Evolutionary conservation across 2,797 vertebrate species (phyloP).

Genomic region (Cheracebus regulus): DNA sequence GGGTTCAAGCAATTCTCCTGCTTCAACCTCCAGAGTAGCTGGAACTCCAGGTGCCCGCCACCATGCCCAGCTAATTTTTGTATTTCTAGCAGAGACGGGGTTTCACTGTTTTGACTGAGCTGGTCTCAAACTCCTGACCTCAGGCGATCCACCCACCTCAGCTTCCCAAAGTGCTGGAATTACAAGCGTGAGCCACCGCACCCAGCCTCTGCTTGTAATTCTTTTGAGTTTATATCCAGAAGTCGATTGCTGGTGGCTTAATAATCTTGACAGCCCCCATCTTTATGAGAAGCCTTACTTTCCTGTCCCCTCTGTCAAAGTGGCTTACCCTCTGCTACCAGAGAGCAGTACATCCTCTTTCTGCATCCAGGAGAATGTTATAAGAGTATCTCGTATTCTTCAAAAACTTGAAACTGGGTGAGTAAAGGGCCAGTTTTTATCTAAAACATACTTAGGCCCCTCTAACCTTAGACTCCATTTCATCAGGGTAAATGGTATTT

Average conservation of each 20-base stretch:
- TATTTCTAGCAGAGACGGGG: background rate
- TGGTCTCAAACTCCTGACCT: background rate
- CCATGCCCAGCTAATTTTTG: background rate
- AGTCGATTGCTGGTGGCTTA: background rate
- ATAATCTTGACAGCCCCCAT: background rate
- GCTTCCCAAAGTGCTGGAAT: background rate
- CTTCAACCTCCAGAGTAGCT: background rate
- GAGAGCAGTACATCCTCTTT: background rate
- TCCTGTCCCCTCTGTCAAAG: background rate
- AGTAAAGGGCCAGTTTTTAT: background rate
- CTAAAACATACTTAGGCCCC: background rate
- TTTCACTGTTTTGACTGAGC: background rate
- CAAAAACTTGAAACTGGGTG: background rate
- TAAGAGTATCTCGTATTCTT: background rate
- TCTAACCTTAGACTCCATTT: background rate
- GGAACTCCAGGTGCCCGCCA: background rate
- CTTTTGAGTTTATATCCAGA: background rate
- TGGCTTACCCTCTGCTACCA: background rate
- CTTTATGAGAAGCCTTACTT: background rate
- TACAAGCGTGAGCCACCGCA: background rate
- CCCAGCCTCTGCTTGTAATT: background rate
- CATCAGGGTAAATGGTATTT: background rate
- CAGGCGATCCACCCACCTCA: background rate
- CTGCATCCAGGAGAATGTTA: background rate
- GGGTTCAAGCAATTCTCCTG: background rate